Percentiles rank a stretch among this genome's conserved stretches.
Evolutionary conservation across 2,113 vertebrate species (phyloP).

Genomic region (Ptilonorhynchus violaceus): DNA sequence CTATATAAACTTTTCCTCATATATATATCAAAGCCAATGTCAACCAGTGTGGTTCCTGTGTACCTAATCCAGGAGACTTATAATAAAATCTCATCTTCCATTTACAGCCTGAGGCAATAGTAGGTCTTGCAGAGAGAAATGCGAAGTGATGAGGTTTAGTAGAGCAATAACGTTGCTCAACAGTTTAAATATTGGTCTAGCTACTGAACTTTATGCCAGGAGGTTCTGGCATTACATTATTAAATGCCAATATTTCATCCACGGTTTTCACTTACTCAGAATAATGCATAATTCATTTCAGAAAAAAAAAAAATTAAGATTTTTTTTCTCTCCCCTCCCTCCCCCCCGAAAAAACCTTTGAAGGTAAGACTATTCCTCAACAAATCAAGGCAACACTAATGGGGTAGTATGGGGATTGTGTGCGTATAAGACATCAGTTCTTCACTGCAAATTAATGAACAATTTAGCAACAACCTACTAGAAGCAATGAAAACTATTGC

Average conservation of each 20-base stretch:
- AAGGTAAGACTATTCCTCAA: background rate
- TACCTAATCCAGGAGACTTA: conserved; percentile 22
- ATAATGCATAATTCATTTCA: background rate
- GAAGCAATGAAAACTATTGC: background rate
- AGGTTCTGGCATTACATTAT: conserved; percentile 1
- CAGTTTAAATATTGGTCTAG: conserved; percentile 20
- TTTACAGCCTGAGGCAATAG: conserved; percentile 13
- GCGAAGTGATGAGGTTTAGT: background rate
- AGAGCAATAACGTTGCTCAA: background rate
- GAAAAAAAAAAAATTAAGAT: background rate
- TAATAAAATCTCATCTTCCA: conserved; percentile 30
- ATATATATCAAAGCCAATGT: conserved; percentile 21
- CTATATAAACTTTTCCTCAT: background rate
- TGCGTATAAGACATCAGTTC: background rate
- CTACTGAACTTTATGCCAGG: background rate
- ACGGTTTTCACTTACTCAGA: background rate
- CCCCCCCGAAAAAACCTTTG: background rate
- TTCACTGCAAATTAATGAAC: background rate
- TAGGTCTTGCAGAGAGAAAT: background rate
- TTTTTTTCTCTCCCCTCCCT: background rate
- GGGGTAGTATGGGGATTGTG: background rate
- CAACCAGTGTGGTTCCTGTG: background rate
- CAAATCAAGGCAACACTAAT: background rate
- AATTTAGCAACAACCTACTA: background rate
- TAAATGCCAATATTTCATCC: background rate